phyloP scores from a whole-genome alignment of 2,888 invertebrate species.

The Hydroisotoma schaefferi region DNA sequence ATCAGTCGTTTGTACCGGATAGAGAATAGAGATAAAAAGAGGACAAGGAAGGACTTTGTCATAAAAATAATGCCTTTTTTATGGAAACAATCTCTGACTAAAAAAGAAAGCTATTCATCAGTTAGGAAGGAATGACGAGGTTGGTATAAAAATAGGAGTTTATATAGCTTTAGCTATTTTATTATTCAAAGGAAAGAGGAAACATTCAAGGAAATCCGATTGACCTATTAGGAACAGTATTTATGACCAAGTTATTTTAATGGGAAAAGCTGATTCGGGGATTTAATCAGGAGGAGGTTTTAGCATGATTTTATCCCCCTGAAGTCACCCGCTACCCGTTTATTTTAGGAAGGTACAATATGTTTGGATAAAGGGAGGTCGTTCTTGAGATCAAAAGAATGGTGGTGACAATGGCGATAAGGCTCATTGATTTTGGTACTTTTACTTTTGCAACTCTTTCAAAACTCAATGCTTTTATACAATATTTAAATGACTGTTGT shows the following conservation, averaged over 20 bases:
- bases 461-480: too few species aligned
- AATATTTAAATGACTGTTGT: too few species aligned
- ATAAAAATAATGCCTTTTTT: too few species aligned
- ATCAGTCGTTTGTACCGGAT: too few species aligned
- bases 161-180: too few species aligned
- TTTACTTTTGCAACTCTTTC: too few species aligned
- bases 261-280: slow-evolving; percentile 9
- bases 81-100: too few species aligned
- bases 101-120: too few species aligned
- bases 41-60: too few species aligned
- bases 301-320: neutral
- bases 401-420: slow-evolving; percentile 20
- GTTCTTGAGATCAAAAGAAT: neutral
- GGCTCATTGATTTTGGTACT: slow-evolving; percentile 27
- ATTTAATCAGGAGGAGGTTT: neutral
- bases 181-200: slow-evolving; percentile 19
- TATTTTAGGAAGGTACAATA: neutral
- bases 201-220: slow-evolving; percentile 48
- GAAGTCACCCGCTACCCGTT: neutral
- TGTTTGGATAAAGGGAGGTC: neutral
- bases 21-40: too few species aligned
- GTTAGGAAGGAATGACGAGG: too few species aligned
- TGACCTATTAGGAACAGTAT: slow-evolving; percentile 48
- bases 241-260: slow-evolving; percentile 48
- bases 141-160: too few species aligned